A percentile compares a stretch with the other conserved stretches of the same genome.
These are phyloP conservation scores for Leiothrix lutea DNA, from an alignment of 2,113 vertebrate species.

Conservation along the genomic window DNA sequence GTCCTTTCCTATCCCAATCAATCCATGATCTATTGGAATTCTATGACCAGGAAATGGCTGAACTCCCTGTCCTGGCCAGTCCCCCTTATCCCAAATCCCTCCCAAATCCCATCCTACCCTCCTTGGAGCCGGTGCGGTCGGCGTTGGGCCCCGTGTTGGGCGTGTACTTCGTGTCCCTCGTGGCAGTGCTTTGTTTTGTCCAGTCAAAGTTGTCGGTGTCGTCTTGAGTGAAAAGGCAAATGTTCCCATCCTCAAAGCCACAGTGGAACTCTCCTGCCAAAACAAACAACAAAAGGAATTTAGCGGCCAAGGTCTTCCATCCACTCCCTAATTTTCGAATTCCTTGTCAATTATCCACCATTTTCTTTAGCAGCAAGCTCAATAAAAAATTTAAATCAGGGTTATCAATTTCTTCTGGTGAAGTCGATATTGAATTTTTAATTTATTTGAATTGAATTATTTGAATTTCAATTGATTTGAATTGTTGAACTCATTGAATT, in stretches of 20 bases:
- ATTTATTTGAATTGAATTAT: too few relatives aligned
- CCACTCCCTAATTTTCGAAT: not conserved
- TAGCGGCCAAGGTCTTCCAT: not conserved
- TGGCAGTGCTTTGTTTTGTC: constrained; percentile 96
- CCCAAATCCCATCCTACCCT: constrained; percentile 73
- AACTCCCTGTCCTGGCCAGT: rapidly evolving
- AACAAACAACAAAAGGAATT: not conserved
- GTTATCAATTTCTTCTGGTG: not conserved
- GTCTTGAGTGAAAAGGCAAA: constrained; percentile 97
- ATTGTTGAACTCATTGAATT: too few relatives aligned
- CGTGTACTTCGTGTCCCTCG: constrained; percentile 94
- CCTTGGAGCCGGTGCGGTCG: constrained; percentile 90
- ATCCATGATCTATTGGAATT: too few relatives aligned
- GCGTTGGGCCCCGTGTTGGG: constrained; percentile 95
- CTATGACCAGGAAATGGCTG: rapidly evolving
- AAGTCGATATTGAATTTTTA: too few relatives aligned
- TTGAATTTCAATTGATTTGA: too few relatives aligned
- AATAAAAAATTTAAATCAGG: rapidly evolving
- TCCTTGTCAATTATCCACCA: rapidly evolving
- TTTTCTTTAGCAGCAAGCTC: not conserved
- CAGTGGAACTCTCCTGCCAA: constrained; percentile 94
- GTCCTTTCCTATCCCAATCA: not conserved
- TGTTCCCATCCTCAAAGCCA: constrained; percentile 94
- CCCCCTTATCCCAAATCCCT: rapidly evolving
- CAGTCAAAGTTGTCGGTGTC: constrained; percentile 96